phyloP scores from a whole-genome alignment of 1,140 invertebrate species.

The Heliconius melpomene region DNA sequence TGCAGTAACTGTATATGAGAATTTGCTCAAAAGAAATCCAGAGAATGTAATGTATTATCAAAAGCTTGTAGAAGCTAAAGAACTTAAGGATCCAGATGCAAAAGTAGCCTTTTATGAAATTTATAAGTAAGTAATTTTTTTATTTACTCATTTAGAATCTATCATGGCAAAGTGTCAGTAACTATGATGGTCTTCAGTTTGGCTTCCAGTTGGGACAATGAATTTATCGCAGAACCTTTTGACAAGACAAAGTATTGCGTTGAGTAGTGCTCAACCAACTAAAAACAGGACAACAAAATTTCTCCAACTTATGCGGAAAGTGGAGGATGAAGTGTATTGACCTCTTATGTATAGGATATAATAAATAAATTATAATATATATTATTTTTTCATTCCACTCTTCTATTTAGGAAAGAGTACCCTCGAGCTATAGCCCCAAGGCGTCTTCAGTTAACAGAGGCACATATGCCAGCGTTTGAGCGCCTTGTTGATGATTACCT shows the following conservation, averaged over 20 bases:
- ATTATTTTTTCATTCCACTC: conserved; percentile 26
- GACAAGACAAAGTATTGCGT: too few species aligned
- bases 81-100: conserved; percentile 86
- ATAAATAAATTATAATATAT: background rate
- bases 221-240: too few species aligned
- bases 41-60: conserved; percentile 97
- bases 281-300: too few species aligned
- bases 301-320: too few species aligned
- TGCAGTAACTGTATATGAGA: conserved; percentile 92
- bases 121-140: conserved; percentile 78
- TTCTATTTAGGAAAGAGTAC: conserved; percentile 84
- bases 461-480: conserved; percentile 83
- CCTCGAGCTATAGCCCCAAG: conserved; percentile 93
- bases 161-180: too few species aligned
- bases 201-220: too few species aligned
- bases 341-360: too few species aligned
- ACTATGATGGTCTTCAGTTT: too few species aligned
- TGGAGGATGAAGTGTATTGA: too few species aligned
- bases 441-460: conserved; percentile 92
- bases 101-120: conserved; percentile 91
- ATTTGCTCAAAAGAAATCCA: conserved; percentile 93
- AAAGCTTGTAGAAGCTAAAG: conserved; percentile 91
- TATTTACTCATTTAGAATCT: background rate
- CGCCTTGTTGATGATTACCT: conserved; percentile 86
- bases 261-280: too few species aligned